Percentiles rank a stretch among this genome's conserved stretches.
Conservation (phyloP, 2,888 invertebrate genomes). For the Mylabris sibirica region DNA sequence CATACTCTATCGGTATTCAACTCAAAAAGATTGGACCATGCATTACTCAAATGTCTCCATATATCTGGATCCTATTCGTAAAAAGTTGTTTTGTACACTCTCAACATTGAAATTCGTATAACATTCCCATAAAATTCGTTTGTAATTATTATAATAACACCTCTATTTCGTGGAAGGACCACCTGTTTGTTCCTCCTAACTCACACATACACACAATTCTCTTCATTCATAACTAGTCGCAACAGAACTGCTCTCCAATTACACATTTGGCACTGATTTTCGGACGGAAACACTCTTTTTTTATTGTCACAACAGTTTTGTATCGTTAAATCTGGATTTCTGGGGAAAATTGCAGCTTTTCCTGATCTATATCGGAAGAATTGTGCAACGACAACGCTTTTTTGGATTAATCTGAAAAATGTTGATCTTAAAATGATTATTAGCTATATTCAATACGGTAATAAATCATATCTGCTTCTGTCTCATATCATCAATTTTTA, state of each 20-base stretch:
- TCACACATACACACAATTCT: not conserved
- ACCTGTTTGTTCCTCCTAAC: constrained; percentile 28
- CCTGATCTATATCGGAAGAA: constrained; percentile 1
- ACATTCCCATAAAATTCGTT: not conserved
- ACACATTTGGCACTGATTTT: not conserved
- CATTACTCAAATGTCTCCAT: constrained; percentile 28
- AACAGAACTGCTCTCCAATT: not conserved
- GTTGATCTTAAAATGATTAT: not conserved
- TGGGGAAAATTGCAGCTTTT: not conserved
- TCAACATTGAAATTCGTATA: not conserved
- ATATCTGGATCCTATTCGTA: not conserved
- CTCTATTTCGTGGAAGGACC: constrained; percentile 28
- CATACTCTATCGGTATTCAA: constrained; percentile 52
- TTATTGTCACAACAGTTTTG: not conserved
- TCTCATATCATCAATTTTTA: not conserved
- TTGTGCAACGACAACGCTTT: not conserved
- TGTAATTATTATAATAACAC: not conserved
- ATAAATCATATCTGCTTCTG: not conserved
- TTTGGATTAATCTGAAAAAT: not conserved
- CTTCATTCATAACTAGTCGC: not conserved
- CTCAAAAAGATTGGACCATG: constrained; percentile 40
- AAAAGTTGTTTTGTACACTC: not conserved
- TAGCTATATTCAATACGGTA: not conserved
- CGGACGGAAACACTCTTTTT: not conserved
- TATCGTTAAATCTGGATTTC: not conserved